A percentile compares a stretch with the other conserved stretches of the same genome.
Conservation (phyloP, 2,888 invertebrate species). For the Lobophora halterata region DNA sequence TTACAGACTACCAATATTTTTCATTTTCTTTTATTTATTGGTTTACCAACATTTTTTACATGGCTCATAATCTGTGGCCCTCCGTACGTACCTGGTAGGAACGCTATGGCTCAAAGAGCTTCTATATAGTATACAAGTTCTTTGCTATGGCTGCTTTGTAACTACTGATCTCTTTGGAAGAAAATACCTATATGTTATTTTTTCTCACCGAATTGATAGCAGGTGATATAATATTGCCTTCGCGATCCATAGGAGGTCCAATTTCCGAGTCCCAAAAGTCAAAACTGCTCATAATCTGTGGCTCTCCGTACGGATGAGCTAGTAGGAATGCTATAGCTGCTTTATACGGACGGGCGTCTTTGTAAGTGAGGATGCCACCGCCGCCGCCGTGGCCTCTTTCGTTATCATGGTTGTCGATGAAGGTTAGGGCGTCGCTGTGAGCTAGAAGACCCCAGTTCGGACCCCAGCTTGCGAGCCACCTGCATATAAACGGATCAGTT, state of each 20-base stretch:
- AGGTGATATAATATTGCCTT: conserved; percentile 83
- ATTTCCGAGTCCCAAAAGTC: conserved; percentile 82
- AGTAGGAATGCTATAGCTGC: conserved; percentile 91
- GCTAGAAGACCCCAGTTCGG: conserved; percentile 83
- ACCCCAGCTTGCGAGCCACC: conserved; percentile 83
- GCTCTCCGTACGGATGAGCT: conserved; percentile 90
- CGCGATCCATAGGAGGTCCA: conserved; percentile 85
- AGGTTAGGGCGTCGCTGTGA: conserved; percentile 81
- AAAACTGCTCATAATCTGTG: conserved; percentile 93
- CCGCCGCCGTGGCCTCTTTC: conserved; percentile 84
- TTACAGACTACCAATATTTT: too few relatives aligned
- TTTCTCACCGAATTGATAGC: conserved; percentile 80
- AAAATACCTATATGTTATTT: too few relatives aligned
- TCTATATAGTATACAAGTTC: too few relatives aligned
- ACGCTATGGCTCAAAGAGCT: too few relatives aligned
- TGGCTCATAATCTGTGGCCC: too few relatives aligned
- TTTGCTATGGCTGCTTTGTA: too few relatives aligned
- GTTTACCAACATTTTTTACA: too few relatives aligned
- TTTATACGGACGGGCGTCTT: conserved; percentile 84
- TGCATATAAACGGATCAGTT: too few relatives aligned
- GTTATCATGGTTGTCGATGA: conserved; percentile 92
- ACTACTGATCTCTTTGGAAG: too few relatives aligned
- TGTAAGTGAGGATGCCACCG: conserved; percentile 82
- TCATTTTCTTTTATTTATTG: too few relatives aligned
- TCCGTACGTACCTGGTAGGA: too few relatives aligned